A percentile compares a stretch with the other conserved stretches of the same genome.
Conservation (phyloP, 2,113 vertebrate species). For the Ochotona princeps region DNA sequence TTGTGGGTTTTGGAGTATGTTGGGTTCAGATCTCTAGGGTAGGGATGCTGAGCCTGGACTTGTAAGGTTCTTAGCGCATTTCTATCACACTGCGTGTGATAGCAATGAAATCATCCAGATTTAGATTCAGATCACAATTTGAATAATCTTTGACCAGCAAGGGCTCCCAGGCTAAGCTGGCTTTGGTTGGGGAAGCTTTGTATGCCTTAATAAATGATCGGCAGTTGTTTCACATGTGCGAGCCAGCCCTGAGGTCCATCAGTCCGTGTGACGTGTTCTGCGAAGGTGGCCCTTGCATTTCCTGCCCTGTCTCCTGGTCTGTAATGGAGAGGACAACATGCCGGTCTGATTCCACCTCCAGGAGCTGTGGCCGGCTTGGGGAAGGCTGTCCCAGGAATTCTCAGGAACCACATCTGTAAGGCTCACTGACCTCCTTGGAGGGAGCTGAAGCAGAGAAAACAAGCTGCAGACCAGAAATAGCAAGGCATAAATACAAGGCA, state of each 20-base stretch:
- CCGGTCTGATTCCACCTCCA: background rate
- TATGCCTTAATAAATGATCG: background rate
- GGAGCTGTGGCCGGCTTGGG: background rate
- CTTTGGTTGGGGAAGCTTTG: background rate
- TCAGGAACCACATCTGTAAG: constrained; percentile 63
- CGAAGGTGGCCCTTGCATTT: background rate
- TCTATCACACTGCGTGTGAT: too few species aligned
- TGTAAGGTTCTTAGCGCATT: background rate
- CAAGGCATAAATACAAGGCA: constrained; percentile 77
- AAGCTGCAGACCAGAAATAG: constrained; percentile 73
- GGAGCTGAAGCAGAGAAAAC: constrained; percentile 52
- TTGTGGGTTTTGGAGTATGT: too few species aligned
- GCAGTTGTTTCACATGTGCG: background rate
- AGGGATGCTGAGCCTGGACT: background rate
- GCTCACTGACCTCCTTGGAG: constrained; percentile 47
- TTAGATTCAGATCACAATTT: background rate
- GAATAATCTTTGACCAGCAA: background rate
- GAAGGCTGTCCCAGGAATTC: background rate
- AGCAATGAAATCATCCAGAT: background rate
- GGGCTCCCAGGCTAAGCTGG: background rate
- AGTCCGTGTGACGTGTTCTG: background rate
- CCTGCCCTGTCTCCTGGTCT: background rate
- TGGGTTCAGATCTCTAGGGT: too few species aligned
- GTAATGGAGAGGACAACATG: background rate
- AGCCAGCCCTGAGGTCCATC: background rate